Evolutionary conservation across 2,113 vertebrate species (phyloP), one percentile per base, ranked within the genome.

Genomic region (Gopherus flavomarginatus): DNA sequence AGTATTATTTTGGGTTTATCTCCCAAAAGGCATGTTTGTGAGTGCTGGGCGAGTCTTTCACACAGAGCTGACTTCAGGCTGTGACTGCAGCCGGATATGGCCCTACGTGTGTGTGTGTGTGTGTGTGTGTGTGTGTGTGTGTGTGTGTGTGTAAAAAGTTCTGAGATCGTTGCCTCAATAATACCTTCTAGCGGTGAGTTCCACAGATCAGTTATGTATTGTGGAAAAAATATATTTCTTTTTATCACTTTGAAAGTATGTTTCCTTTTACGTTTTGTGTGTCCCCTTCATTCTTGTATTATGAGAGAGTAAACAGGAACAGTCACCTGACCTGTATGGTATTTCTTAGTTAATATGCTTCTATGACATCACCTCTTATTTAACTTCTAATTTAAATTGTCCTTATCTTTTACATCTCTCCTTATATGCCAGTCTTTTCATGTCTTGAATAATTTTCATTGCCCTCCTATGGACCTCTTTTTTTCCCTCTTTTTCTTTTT

Each of bases 381-480:
- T 94, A 86, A 89, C 26, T 89, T 50, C 87, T 29, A 92, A 90
- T 85, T 95, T 93, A 95, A 95, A 89, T 8, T 92, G 13, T 19
- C 53, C 11, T 38, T 10, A 52, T 86, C 80, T 90, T 62, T 87
- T 90, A 89, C 11, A 79, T 86, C 42, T 93, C 52, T 90, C n/a
- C 26, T 96, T 83, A 57, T 42, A 82, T 16, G 11, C 13, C 16
- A 86, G 47, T 77, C 2, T 89, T 96, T 95, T 80, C 27, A 27
- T 38, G 42, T 10, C 53, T 87, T 38, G 87, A 85, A 90, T 95
- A 90, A 95, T 94, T 95, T 95, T 69, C 21, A 22, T 52, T 97
- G 88, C 47, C 52, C 80, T 89, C 6, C 4, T 80, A 47, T 24
- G 96, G 91, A 90, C 11, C 4, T 88, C 88, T 86, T 21, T 21